Percentiles rank a stretch among this genome's conserved stretches.
Conservation (phyloP, 2,797 vertebrate genomes). For the Amniataba percoides region DNA sequence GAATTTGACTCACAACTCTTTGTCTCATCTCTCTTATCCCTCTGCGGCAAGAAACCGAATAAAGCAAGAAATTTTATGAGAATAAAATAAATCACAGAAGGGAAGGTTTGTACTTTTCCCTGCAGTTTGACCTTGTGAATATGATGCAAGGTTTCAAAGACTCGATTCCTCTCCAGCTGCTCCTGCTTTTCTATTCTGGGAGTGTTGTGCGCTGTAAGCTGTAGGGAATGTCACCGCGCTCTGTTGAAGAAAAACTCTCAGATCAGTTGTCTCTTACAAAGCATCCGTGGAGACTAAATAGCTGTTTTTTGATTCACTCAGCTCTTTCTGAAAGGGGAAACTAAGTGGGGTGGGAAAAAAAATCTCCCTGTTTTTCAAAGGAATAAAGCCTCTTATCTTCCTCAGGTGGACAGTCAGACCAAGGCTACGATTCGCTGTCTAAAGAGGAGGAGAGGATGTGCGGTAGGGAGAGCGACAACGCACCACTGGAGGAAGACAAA, state of each 20-base stretch:
- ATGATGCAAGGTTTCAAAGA: slow-evolving; percentile 44
- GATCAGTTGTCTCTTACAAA: slow-evolving; percentile 61
- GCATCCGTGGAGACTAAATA: slow-evolving; percentile 31
- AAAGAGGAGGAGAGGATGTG: slow-evolving; percentile 93
- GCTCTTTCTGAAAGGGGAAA: slow-evolving; percentile 27
- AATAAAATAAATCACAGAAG: slow-evolving; percentile 16
- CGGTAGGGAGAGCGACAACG: slow-evolving; percentile 81
- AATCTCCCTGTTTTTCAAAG: not conserved
- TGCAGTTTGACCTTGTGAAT: slow-evolving; percentile 55
- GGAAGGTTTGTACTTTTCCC: slow-evolving; percentile 22
- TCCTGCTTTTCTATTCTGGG: slow-evolving; percentile 70
- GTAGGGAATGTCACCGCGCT: slow-evolving; percentile 41
- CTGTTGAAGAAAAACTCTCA: slow-evolving; percentile 51
- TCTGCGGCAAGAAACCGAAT: slow-evolving; percentile 3
- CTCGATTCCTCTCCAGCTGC: slow-evolving; percentile 23
- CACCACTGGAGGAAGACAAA: slow-evolving; percentile 87
- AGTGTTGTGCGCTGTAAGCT: slow-evolving; percentile 39
- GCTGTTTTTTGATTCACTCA: slow-evolving; percentile 16
- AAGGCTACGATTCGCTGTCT: slow-evolving; percentile 91
- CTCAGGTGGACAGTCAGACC: slow-evolving; percentile 93
- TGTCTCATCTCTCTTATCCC: slow-evolving; percentile 18
- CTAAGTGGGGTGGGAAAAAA: slow-evolving; percentile 2
- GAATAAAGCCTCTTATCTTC: slow-evolving; percentile 46
- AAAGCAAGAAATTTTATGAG: slow-evolving; percentile 15
- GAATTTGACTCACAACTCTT: slow-evolving; percentile 16